phyloP scores from a whole-genome alignment of 2,113 vertebrate species.

The Clarias magur region DNA sequence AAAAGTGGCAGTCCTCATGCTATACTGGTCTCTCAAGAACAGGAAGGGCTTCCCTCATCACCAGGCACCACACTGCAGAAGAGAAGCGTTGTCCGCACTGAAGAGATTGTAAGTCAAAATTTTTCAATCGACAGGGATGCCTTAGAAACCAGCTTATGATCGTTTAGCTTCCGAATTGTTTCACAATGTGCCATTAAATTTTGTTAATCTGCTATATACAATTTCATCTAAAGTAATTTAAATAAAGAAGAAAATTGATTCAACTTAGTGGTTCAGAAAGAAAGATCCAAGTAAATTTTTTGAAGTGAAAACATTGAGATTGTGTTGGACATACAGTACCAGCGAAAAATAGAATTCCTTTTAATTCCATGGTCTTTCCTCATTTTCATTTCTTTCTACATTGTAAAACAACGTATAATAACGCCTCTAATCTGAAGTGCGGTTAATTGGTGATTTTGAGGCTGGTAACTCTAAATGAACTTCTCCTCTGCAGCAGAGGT shows the following conservation, averaged over 20 bases:
- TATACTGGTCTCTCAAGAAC: constrained; percentile 49
- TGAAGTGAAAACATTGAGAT: neutral
- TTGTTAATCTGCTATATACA: neutral
- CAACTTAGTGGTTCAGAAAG: neutral
- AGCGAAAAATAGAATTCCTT: too few relatives aligned
- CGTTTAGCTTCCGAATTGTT: neutral
- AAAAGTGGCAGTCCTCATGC: constrained; percentile 54
- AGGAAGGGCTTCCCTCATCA: constrained; percentile 50
- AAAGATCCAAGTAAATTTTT: neutral
- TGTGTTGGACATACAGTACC: neutral
- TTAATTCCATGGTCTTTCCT: too few relatives aligned
- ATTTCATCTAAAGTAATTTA: neutral
- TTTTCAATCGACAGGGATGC: neutral
- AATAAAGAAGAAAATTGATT: neutral
- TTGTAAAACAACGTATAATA: too few relatives aligned
- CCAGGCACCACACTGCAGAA: constrained; percentile 72
- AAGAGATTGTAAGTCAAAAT: constrained; percentile 68
- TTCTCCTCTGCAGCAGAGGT: too few relatives aligned
- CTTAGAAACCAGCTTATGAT: neutral
- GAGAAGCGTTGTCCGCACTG: constrained; percentile 71
- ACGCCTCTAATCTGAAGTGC: too few relatives aligned
- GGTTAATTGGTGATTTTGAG: too few relatives aligned
- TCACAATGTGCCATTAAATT: too few relatives aligned
- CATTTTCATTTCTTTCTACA: too few relatives aligned
- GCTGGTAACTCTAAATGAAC: too few relatives aligned